These are phyloP conservation scores for Xiphorhynchus elegans DNA, from an alignment of 2,113 vertebrate species.

Conservation along the genomic window DNA sequence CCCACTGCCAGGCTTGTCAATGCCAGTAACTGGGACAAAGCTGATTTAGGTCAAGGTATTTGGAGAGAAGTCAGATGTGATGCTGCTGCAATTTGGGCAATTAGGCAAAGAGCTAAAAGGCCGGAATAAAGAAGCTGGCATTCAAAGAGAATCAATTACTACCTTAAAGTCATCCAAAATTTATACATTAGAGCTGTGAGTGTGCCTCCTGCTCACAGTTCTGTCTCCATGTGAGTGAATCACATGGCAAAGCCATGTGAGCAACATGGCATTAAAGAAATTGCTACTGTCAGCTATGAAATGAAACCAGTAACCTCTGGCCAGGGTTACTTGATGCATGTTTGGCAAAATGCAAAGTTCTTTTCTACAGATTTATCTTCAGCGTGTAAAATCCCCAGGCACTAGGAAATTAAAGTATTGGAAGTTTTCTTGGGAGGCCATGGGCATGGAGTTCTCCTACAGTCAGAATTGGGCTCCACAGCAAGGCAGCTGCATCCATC, in stretches of 20 bases:
- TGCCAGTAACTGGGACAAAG: background rate
- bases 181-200: background rate
- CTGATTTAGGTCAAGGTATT: conserved; percentile 25
- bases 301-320: background rate
- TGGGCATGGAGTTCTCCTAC: background rate
- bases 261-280: background rate
- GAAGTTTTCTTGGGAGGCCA: fast-evolving
- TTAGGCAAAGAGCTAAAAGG: background rate
- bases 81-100: conserved; percentile 2
- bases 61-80: conserved; percentile 12
- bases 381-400: background rate
- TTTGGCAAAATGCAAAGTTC: background rate
- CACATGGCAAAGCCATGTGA: background rate
- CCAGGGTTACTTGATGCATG: background rate
- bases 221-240: background rate
- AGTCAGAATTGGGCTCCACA: background rate
- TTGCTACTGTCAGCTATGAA: background rate
- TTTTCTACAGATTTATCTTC: background rate
- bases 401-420: background rate
- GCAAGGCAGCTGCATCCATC: background rate
- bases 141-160: background rate
- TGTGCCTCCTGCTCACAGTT: background rate
- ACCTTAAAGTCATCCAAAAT: background rate
- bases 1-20: background rate
- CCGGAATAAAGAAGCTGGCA: background rate